Percentiles rank a stretch among this genome's conserved stretches.
phyloP scores from a whole-genome alignment of 2,113 vertebrate genomes.

The Orientallactaga bullata region DNA sequence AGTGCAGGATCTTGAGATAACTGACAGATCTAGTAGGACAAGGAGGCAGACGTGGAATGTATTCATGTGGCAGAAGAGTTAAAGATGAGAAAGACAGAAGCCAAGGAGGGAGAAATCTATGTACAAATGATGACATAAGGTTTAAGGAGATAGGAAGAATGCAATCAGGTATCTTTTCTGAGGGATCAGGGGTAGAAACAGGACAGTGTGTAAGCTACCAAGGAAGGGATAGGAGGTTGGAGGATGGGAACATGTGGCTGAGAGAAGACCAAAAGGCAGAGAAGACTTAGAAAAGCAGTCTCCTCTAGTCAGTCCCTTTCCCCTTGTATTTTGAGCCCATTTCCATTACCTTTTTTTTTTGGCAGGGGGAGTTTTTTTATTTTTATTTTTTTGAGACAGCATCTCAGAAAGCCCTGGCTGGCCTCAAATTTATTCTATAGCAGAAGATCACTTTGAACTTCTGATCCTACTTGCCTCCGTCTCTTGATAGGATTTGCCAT shows the following conservation, averaged over 20 bases:
- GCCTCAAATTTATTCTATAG: background rate
- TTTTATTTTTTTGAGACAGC: background rate
- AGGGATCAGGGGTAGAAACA: background rate
- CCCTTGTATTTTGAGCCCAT: background rate
- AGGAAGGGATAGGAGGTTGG: background rate
- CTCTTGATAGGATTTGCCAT: background rate
- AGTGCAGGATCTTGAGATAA: background rate
- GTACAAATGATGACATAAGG: background rate
- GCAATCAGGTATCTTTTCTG: background rate
- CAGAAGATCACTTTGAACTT: background rate
- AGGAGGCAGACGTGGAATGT: too few species aligned
- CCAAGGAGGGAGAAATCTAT: accelerated
- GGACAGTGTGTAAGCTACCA: background rate
- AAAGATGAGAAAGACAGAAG: background rate
- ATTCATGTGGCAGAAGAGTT: background rate
- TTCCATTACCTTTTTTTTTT: background rate
- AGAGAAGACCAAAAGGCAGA: background rate
- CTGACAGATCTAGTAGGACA: background rate
- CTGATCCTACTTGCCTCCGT: background rate
- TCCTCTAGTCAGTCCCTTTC: background rate
- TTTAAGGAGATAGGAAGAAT: background rate
- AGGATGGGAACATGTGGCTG: background rate
- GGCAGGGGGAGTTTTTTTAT: background rate
- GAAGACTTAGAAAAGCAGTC: background rate
- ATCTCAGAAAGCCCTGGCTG: background rate